These are phyloP conservation scores for Procavia capensis DNA, from an alignment of 2,113 vertebrate genomes.

Conservation along the genomic window DNA sequence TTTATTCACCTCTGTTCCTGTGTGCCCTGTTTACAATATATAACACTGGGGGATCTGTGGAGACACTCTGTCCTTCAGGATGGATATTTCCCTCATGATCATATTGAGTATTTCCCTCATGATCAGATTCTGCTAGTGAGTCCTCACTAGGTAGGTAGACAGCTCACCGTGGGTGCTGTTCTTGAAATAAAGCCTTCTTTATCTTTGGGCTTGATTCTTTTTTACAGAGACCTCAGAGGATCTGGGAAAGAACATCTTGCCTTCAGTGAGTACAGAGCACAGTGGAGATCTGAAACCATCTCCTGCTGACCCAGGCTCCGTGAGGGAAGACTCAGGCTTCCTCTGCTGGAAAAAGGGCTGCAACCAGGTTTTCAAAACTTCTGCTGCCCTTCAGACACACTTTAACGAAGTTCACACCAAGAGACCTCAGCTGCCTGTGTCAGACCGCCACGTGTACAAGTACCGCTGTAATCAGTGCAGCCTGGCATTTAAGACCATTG, in stretches of 20 bases:
- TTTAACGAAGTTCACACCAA: constrained; percentile 98
- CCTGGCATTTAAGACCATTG: constrained; percentile 98
- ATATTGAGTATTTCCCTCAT: background rate
- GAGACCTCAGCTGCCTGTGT: constrained; percentile 97
- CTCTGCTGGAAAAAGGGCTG: constrained; percentile 99
- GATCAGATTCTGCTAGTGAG: background rate
- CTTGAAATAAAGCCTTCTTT: constrained; percentile 62
- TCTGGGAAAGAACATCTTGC: constrained; percentile 89
- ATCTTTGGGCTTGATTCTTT: constrained; percentile 60
- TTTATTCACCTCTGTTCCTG: background rate
- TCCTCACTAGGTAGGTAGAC: background rate
- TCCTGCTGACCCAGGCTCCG: constrained; percentile 88
- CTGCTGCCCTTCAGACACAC: constrained; percentile 96
- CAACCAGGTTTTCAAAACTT: constrained; percentile 98
- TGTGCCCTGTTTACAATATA: background rate
- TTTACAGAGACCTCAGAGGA: constrained; percentile 92
- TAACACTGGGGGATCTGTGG: background rate
- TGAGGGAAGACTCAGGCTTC: constrained; percentile 94
- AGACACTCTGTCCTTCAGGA: background rate
- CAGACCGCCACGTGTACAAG: constrained; percentile 98
- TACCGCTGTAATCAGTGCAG: constrained; percentile 99
- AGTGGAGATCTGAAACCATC: constrained; percentile 89
- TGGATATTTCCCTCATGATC: background rate
- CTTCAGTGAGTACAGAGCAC: constrained; percentile 88
- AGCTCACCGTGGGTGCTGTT: background rate